Evolutionary conservation across 2,888 invertebrate genomes (phyloP).

Genomic region (Anaspis maculata): DNA sequence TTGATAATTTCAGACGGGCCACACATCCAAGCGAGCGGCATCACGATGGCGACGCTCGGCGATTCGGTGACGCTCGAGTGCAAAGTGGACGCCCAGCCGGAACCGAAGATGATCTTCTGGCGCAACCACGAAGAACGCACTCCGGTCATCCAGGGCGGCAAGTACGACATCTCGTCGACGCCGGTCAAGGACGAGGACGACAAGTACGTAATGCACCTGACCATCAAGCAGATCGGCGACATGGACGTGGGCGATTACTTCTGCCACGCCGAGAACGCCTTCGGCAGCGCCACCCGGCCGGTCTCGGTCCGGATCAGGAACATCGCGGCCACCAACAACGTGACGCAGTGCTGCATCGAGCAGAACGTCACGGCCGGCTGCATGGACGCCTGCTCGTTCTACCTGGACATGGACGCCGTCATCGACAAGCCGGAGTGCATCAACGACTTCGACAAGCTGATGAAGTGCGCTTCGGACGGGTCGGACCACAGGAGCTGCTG

Average conservation of each 20-base stretch:
- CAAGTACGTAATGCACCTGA: constrained; percentile 65
- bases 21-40: constrained; percentile 66
- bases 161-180: constrained; percentile 56
- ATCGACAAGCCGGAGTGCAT: constrained; percentile 75
- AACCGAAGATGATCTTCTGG: constrained; percentile 77
- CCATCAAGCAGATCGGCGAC: constrained; percentile 62
- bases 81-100: constrained; percentile 68
- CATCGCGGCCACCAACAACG: constrained; percentile 56
- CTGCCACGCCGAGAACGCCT: constrained; percentile 78
- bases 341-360: constrained; percentile 72
- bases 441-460: constrained; percentile 74
- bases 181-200: constrained; percentile 57
- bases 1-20: constrained; percentile 56
- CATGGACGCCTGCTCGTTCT: constrained; percentile 76
- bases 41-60: constrained; percentile 68
- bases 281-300: constrained; percentile 63
- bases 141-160: constrained; percentile 70
- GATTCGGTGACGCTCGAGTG: constrained; percentile 72
- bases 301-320: constrained; percentile 65
- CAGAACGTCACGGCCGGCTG: constrained; percentile 72
- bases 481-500: constrained; percentile 81
- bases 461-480: constrained; percentile 77
- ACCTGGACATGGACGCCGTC: constrained; percentile 74
- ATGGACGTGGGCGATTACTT: constrained; percentile 72
- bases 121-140: constrained; percentile 64